phyloP scores from a whole-genome alignment of 1,140 invertebrate species.

The Drosophila prosaltans region DNA sequence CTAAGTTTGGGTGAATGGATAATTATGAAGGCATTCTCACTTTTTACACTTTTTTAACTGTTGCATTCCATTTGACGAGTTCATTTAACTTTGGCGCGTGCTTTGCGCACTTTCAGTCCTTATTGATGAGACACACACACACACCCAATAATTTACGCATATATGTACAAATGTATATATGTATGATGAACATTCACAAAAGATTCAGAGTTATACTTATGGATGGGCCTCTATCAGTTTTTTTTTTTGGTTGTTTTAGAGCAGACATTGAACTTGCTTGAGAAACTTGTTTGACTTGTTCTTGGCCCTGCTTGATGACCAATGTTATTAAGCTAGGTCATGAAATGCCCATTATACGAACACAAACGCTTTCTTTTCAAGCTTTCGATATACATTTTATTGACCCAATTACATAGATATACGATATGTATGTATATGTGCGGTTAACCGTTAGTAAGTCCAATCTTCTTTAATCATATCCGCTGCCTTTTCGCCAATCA shows the following conservation, averaged over 20 bases:
- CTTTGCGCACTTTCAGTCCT: conserved; percentile 25
- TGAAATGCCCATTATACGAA: conserved; percentile 23
- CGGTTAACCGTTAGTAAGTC: conserved; percentile 43
- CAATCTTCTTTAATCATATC: conserved; percentile 90
- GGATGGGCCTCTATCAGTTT: conserved; percentile 23
- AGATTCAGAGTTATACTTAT: conserved; percentile 5
- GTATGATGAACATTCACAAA: no score
- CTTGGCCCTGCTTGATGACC: conserved; percentile 1
- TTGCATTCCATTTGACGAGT: conserved; percentile 34
- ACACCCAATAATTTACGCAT: neutral
- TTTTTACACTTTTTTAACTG: conserved; percentile 43
- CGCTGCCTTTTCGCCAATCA: conserved; percentile 94
- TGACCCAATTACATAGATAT: conserved; percentile 57
- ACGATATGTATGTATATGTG: neutral
- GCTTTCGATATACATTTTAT: conserved; percentile 60
- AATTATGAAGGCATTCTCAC: conserved; percentile 42
- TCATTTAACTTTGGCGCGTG: conserved; percentile 59
- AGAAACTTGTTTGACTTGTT: conserved; percentile 33
- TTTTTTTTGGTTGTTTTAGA: conserved; percentile 2
- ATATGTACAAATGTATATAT: neutral
- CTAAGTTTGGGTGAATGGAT: conserved; percentile 38
- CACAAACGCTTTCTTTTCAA: conserved; percentile 1
- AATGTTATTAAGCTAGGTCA: conserved; percentile 59
- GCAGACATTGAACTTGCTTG: conserved; percentile 50
- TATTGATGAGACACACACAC: conserved; percentile 8